phyloP scores from a whole-genome alignment of 2,113 vertebrate genomes.

The Ornithorhynchus anatinus region DNA sequence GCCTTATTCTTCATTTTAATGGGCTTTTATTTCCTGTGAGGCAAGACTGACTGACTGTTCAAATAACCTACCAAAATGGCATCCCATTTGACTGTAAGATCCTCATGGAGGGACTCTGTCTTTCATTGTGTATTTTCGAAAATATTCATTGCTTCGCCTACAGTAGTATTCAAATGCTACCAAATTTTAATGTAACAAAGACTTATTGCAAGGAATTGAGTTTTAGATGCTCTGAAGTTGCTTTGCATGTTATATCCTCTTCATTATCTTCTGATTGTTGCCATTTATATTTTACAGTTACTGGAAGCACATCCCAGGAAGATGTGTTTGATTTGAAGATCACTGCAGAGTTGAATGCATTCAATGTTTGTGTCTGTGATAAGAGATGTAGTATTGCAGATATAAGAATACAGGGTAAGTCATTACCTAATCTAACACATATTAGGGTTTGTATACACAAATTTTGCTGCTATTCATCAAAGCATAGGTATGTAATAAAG shows the following conservation, averaged over 20 bases:
- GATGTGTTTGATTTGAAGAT: conserved; percentile 83
- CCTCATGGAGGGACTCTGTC: no score
- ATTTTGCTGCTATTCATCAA: neutral
- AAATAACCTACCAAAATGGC: no score
- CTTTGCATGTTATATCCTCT: neutral
- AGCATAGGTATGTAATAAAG: no score
- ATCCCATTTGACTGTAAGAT: no score
- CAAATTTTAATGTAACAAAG: no score
- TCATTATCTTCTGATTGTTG: conserved; percentile 1
- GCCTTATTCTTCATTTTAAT: no score
- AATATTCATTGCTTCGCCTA: no score
- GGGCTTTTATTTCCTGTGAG: no score
- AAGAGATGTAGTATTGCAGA: conserved; percentile 83
- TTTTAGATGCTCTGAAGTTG: conserved; percentile 3
- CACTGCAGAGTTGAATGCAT: conserved; percentile 81
- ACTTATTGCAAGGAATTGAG: no score
- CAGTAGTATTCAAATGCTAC: no score
- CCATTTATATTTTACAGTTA: conserved; percentile 55
- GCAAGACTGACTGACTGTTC: no score
- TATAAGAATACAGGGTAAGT: conserved; percentile 87
- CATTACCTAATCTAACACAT: neutral
- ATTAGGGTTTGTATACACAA: neutral
- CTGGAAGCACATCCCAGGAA: conserved; percentile 32
- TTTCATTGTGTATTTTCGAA: no score
- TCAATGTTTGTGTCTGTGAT: conserved; percentile 86